Conservation (phyloP, 2,888 invertebrate genomes). For the Chironomus tentans region DNA sequence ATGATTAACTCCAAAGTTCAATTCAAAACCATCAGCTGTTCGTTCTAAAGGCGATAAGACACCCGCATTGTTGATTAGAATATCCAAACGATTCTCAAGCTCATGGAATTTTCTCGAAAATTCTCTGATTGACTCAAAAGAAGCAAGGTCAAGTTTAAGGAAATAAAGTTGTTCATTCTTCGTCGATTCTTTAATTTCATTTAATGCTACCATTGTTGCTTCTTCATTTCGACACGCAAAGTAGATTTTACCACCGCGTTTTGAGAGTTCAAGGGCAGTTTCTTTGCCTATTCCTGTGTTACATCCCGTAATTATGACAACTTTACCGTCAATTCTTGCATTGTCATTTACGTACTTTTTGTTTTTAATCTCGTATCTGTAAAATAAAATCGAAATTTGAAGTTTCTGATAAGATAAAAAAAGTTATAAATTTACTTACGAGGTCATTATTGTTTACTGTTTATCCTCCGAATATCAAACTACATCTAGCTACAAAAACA, state of each 20-base stretch:
- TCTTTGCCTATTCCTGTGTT: slow-evolving; percentile 76
- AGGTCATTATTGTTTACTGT: neutral
- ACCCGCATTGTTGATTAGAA: slow-evolving; percentile 74
- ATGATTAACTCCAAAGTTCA: slow-evolving; percentile 72
- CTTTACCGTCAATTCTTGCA: slow-evolving; percentile 51
- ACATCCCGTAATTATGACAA: slow-evolving; percentile 68
- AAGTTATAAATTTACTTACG: neutral
- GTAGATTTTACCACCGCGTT: slow-evolving; percentile 66
- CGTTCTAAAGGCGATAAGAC: slow-evolving; percentile 60
- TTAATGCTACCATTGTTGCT: slow-evolving; percentile 59
- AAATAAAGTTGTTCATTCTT: slow-evolving; percentile 66
- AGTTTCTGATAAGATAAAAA: neutral
- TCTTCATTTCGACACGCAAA: slow-evolving; percentile 77
- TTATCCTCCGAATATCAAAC: neutral
- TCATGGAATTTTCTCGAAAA: slow-evolving; percentile 53
- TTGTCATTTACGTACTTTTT: slow-evolving; percentile 40
- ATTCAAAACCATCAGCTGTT: slow-evolving; percentile 71
- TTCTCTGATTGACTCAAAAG: slow-evolving; percentile 55
- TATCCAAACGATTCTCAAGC: slow-evolving; percentile 56
- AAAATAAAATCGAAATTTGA: neutral
- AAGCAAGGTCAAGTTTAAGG: slow-evolving; percentile 65
- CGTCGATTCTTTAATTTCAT: slow-evolving; percentile 58
- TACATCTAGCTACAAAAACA: neutral
- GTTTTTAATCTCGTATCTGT: neutral
- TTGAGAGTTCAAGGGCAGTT: slow-evolving; percentile 61